phyloP scores from a whole-genome alignment of 2,113 vertebrate genomes.

The Verasper variegatus region DNA sequence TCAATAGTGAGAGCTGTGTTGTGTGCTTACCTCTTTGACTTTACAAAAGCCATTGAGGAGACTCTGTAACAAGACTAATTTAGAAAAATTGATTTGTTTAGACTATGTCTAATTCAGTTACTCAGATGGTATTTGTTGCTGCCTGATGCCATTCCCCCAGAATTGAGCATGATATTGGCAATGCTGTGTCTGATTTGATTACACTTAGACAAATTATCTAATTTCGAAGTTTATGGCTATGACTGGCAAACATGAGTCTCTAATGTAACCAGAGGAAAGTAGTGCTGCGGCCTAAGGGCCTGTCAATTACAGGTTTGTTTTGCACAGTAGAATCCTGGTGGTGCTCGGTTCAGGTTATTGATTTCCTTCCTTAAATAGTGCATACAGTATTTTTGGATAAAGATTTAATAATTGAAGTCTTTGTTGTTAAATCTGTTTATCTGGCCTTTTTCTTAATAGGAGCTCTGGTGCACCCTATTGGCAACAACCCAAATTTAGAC shows the following conservation, averaged over 20 bases:
- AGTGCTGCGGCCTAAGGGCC: background rate
- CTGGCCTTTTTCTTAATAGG: background rate
- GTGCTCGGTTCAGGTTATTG: background rate
- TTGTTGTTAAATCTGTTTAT: background rate
- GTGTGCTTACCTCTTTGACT: background rate
- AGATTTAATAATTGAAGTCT: background rate
- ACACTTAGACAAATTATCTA: conserved; percentile 38
- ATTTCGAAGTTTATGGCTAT: conserved; percentile 28
- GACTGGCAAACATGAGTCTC: conserved; percentile 12
- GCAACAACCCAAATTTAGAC: background rate
- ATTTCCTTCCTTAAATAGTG: background rate
- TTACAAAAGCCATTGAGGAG: conserved; percentile 12
- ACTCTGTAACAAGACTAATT: conserved; percentile 49
- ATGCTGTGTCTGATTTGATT: conserved; percentile 35
- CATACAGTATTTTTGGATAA: background rate
- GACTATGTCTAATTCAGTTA: conserved; percentile 58
- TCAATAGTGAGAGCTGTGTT: background rate
- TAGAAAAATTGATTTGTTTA: conserved; percentile 45
- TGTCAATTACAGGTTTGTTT: background rate
- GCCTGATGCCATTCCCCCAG: conserved; percentile 28
- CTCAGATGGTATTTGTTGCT: conserved; percentile 21
- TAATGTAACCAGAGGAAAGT: conserved; percentile 14
- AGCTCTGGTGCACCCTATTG: background rate
- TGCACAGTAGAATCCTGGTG: background rate
- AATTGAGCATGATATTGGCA: conserved; percentile 29